Evolutionary conservation across 2,888 invertebrate genomes (phyloP).

Genomic region (Philhelius pedissequus): DNA sequence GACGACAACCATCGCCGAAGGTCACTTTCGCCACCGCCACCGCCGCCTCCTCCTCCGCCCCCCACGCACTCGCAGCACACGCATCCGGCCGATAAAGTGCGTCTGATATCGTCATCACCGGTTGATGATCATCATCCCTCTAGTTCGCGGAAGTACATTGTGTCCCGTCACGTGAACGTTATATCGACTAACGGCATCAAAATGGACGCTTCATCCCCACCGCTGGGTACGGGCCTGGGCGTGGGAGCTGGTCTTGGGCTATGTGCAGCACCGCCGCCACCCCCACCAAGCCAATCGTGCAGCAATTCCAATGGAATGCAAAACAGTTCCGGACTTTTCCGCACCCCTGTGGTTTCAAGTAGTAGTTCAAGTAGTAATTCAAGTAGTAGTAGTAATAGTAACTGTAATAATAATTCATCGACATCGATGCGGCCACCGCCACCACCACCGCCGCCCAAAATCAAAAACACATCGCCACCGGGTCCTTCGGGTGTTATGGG

Average conservation of each 20-base stretch:
- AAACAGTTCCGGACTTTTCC: conserved; percentile 72
- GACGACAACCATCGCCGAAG: conserved; percentile 72
- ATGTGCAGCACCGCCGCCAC: conserved; percentile 53
- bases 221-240: conserved; percentile 69
- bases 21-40: conserved; percentile 58
- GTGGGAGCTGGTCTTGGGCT: conserved; percentile 23
- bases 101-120: conserved; percentile 52
- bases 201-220: conserved; percentile 69
- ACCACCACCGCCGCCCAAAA: conserved; percentile 78
- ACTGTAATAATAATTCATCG: conserved; percentile 70
- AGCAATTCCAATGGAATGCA: conserved; percentile 64
- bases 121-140: conserved; percentile 69
- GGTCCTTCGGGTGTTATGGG: conserved; percentile 63
- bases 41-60: conserved; percentile 46
- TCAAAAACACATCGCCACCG: conserved; percentile 73
- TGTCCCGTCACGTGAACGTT: conserved; percentile 76
- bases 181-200: conserved; percentile 73
- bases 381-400: conserved; percentile 69
- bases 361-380: conserved; percentile 70
- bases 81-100: conserved; percentile 58
- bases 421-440: conserved; percentile 78
- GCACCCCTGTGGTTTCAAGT: conserved; percentile 78
- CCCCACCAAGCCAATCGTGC: conserved; percentile 29
- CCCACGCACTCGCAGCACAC: conserved; percentile 63
- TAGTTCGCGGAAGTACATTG: conserved; percentile 75